These are phyloP conservation scores for Monochamus alternatus DNA, from an alignment of 2,888 invertebrate species.

Conservation along the genomic window DNA sequence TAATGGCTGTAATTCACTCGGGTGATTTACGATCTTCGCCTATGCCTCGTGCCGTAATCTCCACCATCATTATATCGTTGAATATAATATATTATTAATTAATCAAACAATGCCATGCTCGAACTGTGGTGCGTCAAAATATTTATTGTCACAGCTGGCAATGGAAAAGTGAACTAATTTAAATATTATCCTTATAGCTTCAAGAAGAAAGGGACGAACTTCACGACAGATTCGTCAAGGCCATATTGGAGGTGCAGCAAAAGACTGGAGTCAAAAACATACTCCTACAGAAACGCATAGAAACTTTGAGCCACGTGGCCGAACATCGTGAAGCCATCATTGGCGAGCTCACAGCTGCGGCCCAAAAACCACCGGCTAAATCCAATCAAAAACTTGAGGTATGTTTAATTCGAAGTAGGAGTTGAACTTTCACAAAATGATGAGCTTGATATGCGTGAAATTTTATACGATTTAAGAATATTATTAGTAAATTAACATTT, in stretches of 20 bases:
- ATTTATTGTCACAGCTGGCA: too few relatives aligned
- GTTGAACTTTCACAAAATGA: too few relatives aligned
- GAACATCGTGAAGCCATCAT: constrained; percentile 82
- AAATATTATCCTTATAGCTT: constrained; percentile 64
- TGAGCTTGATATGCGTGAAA: too few relatives aligned
- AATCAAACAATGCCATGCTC: too few relatives aligned
- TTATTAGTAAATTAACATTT: too few relatives aligned
- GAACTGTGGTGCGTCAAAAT: too few relatives aligned
- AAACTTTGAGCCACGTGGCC: constrained; percentile 77
- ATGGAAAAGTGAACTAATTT: constrained; percentile 73
- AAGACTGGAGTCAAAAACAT: constrained; percentile 88
- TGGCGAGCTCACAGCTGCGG: constrained; percentile 74
- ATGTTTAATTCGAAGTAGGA: constrained; percentile 1
- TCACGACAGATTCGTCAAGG: constrained; percentile 84
- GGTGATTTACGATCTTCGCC: too few relatives aligned
- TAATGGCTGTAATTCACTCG: too few relatives aligned
- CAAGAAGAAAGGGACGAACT: constrained; percentile 85
- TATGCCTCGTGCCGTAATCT: too few relatives aligned
- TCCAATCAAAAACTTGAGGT: constrained; percentile 77
- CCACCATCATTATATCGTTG: too few relatives aligned
- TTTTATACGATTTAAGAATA: too few relatives aligned
- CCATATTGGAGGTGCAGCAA: constrained; percentile 90
- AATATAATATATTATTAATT: too few relatives aligned
- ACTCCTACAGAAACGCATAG: constrained; percentile 83
- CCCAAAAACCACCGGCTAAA: constrained; percentile 72